Evolutionary conservation across 2,888 invertebrate species (phyloP), one percentile per base, ranked within the genome.

Genomic region (Blera fallax): DNA sequence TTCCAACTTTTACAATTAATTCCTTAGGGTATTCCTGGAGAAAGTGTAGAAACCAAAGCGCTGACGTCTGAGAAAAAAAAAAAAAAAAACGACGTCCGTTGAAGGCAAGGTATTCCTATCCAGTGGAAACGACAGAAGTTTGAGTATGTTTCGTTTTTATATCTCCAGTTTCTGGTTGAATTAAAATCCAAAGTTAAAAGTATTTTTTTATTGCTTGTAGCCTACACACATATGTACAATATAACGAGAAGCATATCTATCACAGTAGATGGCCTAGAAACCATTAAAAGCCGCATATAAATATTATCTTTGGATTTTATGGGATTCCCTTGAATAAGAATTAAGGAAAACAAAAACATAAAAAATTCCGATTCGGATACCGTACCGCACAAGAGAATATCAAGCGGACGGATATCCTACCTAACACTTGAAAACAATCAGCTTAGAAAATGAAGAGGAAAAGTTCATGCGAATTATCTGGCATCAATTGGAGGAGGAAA

Each of bases 231-330:
- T 32, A 5, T 32, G 7, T 6, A 8, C 3, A 32, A 32, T 10
- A 27, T 27, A 24, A 16, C 43, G 2, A 5, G 14, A 29, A 43
- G 10, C 64, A 18, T 48, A 32, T 64, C 48, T 29, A 18, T 64
- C 64, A 45, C 29, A 64, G 11, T 18, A 48, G 27, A 64, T 64
- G 64, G 48, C 64, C 64, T 64, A 18, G 32, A 45, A 45, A 29
- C 11, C 45, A 45, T 64, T 64, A 64, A 64, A 64, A 11, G 45
- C 45, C 64, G 45, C 64, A 64, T 29, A 64, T 62, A 62, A 62
- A 62, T 48, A 64, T 64, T 64, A 64, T 64, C 64, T 45, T 48
- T 48, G 27, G 18, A 29, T 18, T 48, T 64, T 29, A 64, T 64
- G 18, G 45, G 45, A 45, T 45, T 45, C 27, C 24, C 27, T 60